A percentile compares a stretch with the other conserved stretches of the same genome.
Evolutionary conservation across 2,888 invertebrate species (phyloP).

Genomic region (Spisula subtruncata): DNA sequence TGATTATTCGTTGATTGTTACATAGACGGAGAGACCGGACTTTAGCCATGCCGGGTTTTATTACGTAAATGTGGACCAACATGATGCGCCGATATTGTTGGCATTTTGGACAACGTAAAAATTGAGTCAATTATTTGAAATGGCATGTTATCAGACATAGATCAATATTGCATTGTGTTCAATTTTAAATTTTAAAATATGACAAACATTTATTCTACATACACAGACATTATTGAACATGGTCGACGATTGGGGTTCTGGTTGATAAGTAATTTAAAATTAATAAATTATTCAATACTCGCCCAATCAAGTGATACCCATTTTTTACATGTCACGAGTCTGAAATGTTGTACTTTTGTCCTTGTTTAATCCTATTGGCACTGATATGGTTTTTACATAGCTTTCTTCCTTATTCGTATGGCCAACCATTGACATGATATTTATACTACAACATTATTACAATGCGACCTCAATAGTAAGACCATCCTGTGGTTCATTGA

Average conservation of each 20-base stretch:
- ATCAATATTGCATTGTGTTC: neutral
- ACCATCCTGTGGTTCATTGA: too few species aligned
- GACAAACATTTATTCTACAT: neutral
- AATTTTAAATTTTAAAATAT: neutral
- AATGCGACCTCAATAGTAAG: too few species aligned
- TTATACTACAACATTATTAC: too few species aligned
- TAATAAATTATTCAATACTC: too few species aligned
- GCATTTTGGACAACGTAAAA: neutral
- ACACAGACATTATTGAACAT: neutral
- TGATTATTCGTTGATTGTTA: neutral
- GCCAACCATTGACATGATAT: too few species aligned
- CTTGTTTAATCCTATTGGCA: too few species aligned
- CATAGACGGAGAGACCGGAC: neutral
- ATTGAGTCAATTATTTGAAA: neutral
- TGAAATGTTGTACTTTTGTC: too few species aligned
- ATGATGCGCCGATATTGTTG: neutral
- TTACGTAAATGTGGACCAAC: neutral
- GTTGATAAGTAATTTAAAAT: too few species aligned
- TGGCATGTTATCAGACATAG: neutral
- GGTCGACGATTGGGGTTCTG: neutral
- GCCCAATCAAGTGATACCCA: too few species aligned
- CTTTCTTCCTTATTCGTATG: too few species aligned
- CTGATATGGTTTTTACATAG: too few species aligned
- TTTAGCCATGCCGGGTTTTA: neutral
- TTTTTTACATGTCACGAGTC: too few species aligned